A percentile compares a stretch with the other conserved stretches of the same genome.
Evolutionary conservation across 2,888 invertebrate species (phyloP).

Genomic region (Amblyjoppa fuscipennis): DNA sequence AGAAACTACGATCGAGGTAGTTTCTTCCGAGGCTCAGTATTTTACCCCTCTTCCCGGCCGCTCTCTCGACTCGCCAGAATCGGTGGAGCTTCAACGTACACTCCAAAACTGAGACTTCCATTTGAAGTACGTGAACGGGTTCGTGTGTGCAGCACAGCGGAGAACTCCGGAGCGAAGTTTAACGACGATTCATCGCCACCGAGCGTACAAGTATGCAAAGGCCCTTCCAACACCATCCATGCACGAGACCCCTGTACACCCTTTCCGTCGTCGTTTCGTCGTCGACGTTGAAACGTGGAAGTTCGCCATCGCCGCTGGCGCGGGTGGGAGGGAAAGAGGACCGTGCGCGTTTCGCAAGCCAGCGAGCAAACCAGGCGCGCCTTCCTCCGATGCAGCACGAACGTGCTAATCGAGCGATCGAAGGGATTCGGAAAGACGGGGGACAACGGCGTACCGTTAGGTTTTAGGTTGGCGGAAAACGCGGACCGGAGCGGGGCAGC

Average conservation of each 20-base stretch:
- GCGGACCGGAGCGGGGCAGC: neutral
- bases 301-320: constrained; percentile 10
- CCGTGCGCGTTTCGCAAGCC: constrained; percentile 31
- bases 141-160: neutral
- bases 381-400: constrained; percentile 55
- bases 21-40: neutral
- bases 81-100: neutral
- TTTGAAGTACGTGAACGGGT: neutral
- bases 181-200: constrained; percentile 46
- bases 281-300: constrained; percentile 51
- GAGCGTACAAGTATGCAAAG: constrained; percentile 25
- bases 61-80: neutral
- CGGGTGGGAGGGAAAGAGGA: neutral
- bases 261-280: constrained; percentile 18
- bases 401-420: constrained; percentile 70
- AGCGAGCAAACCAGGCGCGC: constrained; percentile 35
- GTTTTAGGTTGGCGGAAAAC: constrained; percentile 41
- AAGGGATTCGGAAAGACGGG: constrained; percentile 44
- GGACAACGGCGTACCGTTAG: constrained; percentile 31
- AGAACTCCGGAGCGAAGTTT: constrained; percentile 33
- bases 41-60: neutral
- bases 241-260: constrained; percentile 14
- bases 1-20: constrained; percentile 13
- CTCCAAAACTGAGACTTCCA: constrained; percentile 8
- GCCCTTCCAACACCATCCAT: constrained; percentile 5